phyloP scores from a whole-genome alignment of 2,797 vertebrate species.

The Ispidina picta region DNA sequence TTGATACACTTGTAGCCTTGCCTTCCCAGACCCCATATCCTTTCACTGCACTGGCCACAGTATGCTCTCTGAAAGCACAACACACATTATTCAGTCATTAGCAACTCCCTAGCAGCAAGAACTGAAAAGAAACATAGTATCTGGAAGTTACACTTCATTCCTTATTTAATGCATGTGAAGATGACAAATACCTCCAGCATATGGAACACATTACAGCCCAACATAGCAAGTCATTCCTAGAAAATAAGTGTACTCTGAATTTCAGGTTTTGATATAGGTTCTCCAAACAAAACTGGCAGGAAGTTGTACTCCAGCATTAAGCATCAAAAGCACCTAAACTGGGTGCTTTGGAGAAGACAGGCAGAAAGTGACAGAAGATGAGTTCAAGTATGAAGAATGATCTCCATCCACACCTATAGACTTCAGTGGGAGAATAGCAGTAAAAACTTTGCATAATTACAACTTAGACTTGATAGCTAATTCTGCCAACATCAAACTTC shows the following conservation, averaged over 20 bases:
- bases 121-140: not conserved
- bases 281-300: not conserved
- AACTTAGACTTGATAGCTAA: not conserved
- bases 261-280: not conserved
- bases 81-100: not conserved
- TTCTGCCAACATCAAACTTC: not conserved
- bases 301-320: not conserved
- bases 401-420: not conserved
- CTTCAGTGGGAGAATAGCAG: not conserved
- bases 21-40: constrained; percentile 97
- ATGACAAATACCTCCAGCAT: not conserved
- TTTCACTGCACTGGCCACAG: constrained; percentile 96
- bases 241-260: not conserved
- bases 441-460: not conserved
- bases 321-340: not conserved
- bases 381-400: not conserved
- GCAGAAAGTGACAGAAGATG: not conserved
- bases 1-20: constrained; percentile 99
- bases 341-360: not conserved
- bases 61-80: constrained; percentile 84
- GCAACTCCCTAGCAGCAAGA: not conserved
- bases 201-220: not conserved
- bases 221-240: not conserved
- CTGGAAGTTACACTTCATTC: not conserved
- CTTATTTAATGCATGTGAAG: not conserved